A percentile compares a stretch with the other conserved stretches of the same genome.
Conservation (phyloP, 2,797 vertebrate species). For the Tolypeutes matacus region DNA sequence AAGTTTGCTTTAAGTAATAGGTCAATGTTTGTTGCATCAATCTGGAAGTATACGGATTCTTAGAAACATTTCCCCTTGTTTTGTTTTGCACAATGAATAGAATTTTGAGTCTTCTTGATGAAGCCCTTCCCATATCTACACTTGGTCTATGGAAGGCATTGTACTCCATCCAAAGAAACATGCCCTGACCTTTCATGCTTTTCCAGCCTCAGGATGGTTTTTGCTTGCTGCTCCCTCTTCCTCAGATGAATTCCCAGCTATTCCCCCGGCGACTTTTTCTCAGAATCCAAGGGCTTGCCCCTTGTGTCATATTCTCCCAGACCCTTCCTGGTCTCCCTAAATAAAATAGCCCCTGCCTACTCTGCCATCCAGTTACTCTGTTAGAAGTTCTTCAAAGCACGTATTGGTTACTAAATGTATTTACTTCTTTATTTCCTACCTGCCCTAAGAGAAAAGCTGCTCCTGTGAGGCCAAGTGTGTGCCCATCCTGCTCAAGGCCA, state of each 20-base stretch:
- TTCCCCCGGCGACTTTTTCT: not conserved
- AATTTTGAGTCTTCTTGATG: not conserved
- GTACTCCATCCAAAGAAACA: rapidly evolving
- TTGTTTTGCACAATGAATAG: not conserved
- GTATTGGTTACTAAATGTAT: not conserved
- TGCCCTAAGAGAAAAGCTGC: not conserved
- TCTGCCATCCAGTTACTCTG: not conserved
- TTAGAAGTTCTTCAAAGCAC: not conserved
- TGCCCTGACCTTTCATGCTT: rapidly evolving
- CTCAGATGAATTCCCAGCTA: not conserved
- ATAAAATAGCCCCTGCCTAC: not conserved
- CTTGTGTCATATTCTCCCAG: not conserved
- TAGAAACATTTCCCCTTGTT: not conserved
- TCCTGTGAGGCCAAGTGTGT: rapidly evolving
- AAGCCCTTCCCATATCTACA: too few relatives aligned
- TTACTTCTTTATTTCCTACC: not conserved
- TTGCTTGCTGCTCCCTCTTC: not conserved
- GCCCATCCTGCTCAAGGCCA: not conserved
- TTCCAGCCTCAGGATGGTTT: too few relatives aligned
- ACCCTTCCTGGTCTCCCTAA: not conserved
- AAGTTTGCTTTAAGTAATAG: not conserved
- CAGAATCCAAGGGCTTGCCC: not conserved
- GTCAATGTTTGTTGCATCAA: not conserved
- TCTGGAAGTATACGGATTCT: not conserved
- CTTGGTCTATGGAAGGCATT: not conserved